A percentile compares a stretch with the other conserved stretches of the same genome.
Conservation (phyloP, 2,113 vertebrate species). For the Peucedramus taeniatus region DNA sequence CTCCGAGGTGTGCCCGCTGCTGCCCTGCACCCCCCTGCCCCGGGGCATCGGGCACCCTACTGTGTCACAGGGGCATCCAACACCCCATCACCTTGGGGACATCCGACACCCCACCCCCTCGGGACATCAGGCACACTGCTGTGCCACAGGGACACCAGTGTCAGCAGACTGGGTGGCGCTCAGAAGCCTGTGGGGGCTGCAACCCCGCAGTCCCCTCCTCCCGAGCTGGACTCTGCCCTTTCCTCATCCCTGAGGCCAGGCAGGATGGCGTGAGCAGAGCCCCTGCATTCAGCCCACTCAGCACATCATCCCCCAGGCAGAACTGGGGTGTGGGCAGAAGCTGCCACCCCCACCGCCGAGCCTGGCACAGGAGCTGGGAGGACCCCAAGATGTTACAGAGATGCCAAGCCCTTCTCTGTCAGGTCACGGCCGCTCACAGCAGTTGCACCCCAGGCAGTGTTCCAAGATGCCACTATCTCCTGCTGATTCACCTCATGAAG, state of each 20-base stretch:
- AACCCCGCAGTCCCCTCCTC: accelerated
- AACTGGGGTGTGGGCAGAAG: background rate
- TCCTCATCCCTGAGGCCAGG: background rate
- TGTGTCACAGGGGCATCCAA: background rate
- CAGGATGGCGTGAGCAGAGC: accelerated
- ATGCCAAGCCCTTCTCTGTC: accelerated
- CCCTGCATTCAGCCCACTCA: accelerated
- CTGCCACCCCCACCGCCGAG: background rate
- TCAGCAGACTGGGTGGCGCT: accelerated
- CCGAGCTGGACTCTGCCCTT: background rate
- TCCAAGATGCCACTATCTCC: background rate
- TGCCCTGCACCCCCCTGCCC: background rate
- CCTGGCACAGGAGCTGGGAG: background rate
- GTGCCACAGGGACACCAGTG: accelerated
- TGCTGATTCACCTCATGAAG: background rate
- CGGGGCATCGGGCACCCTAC: background rate
- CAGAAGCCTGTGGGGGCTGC: background rate
- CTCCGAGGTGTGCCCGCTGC: background rate
- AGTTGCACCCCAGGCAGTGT: background rate
- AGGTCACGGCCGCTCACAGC: accelerated
- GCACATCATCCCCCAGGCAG: background rate
- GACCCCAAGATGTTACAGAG: accelerated
- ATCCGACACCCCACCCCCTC: background rate
- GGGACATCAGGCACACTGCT: background rate
- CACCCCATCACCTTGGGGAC: too few relatives aligned